Percentiles rank a stretch among this genome's conserved stretches.
These are phyloP conservation scores for Boulengerochromis microlepis DNA, from an alignment of 2,113 vertebrate genomes.

Conservation along the genomic window DNA sequence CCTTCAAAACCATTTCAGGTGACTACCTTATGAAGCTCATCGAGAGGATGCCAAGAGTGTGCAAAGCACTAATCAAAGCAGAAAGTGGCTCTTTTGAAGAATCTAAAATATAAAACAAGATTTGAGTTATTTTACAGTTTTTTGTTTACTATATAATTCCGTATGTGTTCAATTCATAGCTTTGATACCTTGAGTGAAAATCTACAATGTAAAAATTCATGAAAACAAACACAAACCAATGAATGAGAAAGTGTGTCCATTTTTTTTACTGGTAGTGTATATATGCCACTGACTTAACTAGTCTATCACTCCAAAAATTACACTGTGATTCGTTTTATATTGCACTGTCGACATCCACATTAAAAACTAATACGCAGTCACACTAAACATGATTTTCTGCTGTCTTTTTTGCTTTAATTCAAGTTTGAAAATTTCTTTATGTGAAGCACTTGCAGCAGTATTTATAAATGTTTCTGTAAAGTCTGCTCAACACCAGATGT, in stretches of 20 bases:
- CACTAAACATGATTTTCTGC: accelerated
- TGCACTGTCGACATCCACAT: accelerated
- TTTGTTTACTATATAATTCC: accelerated
- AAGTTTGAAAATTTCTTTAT: background rate
- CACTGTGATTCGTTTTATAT: accelerated
- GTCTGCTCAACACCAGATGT: background rate
- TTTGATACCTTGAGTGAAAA: background rate
- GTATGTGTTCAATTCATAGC: background rate
- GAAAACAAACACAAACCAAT: background rate
- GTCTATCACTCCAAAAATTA: background rate
- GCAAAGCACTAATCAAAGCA: background rate
- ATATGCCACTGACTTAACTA: background rate
- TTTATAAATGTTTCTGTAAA: background rate
- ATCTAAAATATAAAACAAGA: background rate
- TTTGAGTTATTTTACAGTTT: background rate
- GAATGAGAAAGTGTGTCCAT: accelerated
- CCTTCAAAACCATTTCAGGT: background rate
- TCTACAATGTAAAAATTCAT: background rate
- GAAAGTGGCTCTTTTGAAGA: accelerated
- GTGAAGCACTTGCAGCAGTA: background rate
- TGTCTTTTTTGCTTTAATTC: background rate
- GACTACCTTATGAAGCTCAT: background rate
- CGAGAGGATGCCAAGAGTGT: background rate
- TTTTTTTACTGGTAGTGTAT: background rate
- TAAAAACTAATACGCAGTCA: accelerated